These are phyloP conservation scores for Euura lappo DNA, from an alignment of 1,140 invertebrate species.

Conservation along the genomic window DNA sequence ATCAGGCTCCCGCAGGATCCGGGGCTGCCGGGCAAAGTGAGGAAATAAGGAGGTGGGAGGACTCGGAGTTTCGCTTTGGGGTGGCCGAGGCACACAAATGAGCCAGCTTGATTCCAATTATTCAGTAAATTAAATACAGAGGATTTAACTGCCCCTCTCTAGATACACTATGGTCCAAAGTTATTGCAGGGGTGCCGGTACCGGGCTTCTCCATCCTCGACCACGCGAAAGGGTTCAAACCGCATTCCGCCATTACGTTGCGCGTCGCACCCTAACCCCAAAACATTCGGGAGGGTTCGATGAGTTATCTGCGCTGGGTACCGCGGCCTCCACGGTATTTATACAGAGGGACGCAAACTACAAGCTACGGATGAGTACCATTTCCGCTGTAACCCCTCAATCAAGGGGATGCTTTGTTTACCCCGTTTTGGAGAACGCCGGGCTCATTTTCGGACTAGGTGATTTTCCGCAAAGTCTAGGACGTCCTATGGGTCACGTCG, in stretches of 20 bases:
- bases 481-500: too few species aligned
- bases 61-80: neutral
- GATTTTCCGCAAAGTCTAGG: too few species aligned
- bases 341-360: neutral
- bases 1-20: constrained; percentile 53
- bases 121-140: constrained; percentile 62
- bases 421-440: neutral
- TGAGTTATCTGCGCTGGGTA: constrained; percentile 21
- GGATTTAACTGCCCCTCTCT: neutral
- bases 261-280: neutral
- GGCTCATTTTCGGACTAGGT: neutral
- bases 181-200: constrained; percentile 24
- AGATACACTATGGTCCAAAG: constrained; percentile 29
- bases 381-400: neutral
- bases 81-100: constrained; percentile 48
- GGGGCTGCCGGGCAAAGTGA: constrained; percentile 18
- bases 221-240: constrained; percentile 43
- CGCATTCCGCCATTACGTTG: neutral
- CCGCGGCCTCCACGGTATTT: constrained; percentile 26
- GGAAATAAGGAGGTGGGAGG: neutral
- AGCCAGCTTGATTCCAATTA: constrained; percentile 62
- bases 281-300: neutral
- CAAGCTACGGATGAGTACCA: neutral
- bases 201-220: constrained; percentile 2
- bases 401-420: neutral